Percentiles rank a stretch among this genome's conserved stretches.
Evolutionary conservation across 2,113 vertebrate genomes (phyloP).

Genomic region (Phrynosoma platyrhinos): DNA sequence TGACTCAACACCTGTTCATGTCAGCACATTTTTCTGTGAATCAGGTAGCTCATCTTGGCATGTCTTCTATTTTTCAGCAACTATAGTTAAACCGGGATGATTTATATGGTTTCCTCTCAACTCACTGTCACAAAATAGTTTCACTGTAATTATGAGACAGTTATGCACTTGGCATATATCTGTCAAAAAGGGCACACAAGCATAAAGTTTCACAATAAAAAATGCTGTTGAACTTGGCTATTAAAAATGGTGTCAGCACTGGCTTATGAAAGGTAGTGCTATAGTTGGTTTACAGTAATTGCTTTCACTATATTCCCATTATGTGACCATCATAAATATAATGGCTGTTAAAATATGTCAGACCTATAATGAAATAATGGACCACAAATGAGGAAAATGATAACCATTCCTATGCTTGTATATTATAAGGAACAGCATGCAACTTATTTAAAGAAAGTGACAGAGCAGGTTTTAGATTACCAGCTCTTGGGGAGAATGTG

Average conservation of each 20-base stretch:
- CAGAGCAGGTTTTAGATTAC: neutral
- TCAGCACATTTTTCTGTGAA: neutral
- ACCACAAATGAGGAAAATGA: constrained; percentile 1
- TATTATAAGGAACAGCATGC: neutral
- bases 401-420: neutral
- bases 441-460: neutral
- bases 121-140: neutral
- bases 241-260: neutral
- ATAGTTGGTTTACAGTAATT: constrained; percentile 30
- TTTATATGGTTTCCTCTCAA: neutral
- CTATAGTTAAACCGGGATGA: neutral
- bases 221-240: neutral
- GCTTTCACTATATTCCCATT: constrained; percentile 27
- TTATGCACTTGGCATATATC: neutral
- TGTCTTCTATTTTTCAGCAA: neutral
- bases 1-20: neutral
- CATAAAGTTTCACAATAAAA: constrained; percentile 17
- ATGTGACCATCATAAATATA: constrained; percentile 24
- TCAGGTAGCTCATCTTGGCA: neutral
- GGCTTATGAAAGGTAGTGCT: constrained; percentile 1
- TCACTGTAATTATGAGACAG: constrained; percentile 5
- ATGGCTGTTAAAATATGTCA: constrained; percentile 20
- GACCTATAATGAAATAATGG: constrained; percentile 7
- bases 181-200: neutral
- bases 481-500: neutral